A percentile compares a stretch with the other conserved stretches of the same genome.
phyloP scores from a whole-genome alignment of 2,797 vertebrate genomes.

The Coluber constrictor region DNA sequence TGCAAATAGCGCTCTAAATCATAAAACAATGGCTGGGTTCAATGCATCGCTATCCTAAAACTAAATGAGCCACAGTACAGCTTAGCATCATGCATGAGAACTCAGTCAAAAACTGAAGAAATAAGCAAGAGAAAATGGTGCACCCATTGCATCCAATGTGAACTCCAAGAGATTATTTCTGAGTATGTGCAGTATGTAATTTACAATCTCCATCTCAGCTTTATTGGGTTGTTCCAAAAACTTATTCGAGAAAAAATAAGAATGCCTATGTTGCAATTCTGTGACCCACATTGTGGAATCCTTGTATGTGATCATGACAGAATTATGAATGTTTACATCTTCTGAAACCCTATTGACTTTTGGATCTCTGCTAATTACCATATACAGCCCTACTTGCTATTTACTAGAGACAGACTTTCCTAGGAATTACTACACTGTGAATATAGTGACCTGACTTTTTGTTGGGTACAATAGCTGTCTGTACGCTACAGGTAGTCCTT shows the following conservation, averaged over 20 bases:
- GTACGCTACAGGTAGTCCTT: not conserved
- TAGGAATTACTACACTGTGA: not conserved
- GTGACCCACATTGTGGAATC: not conserved
- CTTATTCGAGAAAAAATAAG: not conserved
- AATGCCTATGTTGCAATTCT: not conserved
- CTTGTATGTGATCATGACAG: not conserved
- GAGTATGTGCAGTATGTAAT: not conserved
- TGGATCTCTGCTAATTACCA: not conserved
- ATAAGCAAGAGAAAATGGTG: not conserved
- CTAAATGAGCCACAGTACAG: not conserved
- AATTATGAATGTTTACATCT: not conserved
- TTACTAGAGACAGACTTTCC: not conserved
- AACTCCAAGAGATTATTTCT: not conserved
- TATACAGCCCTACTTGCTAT: not conserved
- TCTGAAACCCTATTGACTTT: not conserved
- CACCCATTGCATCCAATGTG: not conserved
- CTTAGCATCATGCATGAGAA: not conserved
- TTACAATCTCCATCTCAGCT: not conserved
- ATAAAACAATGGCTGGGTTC: not conserved
- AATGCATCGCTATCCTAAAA: not conserved
- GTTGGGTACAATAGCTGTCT: not conserved
- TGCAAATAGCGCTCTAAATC: not conserved
- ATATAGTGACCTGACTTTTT: not conserved
- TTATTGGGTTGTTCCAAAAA: not conserved
- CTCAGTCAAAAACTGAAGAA: constrained; percentile 5